Conservation (phyloP, 2,888 invertebrate genomes). For the Horisme vitalbata region DNA sequence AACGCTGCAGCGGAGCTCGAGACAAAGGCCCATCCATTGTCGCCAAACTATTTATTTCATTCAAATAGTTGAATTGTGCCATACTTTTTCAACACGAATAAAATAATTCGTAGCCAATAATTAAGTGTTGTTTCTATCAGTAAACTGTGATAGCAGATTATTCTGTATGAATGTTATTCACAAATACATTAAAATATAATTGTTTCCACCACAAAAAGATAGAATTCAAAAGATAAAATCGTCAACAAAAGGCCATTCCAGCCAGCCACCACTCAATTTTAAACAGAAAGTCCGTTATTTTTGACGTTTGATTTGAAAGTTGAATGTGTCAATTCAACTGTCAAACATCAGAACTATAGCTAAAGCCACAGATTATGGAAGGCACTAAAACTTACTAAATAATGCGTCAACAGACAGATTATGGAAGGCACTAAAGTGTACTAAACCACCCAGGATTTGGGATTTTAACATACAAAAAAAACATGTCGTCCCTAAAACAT, state of each 20-base stretch:
- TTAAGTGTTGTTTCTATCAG: neutral
- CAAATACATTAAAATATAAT: slow-evolving; percentile 1
- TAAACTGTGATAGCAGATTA: neutral
- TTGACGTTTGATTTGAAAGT: neutral
- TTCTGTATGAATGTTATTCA: neutral
- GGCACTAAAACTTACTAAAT: too few species aligned
- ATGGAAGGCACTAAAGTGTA: too few species aligned
- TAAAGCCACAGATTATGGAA: too few species aligned
- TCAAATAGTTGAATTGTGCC: slow-evolving; percentile 91
- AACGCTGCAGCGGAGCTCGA: slow-evolving; percentile 89
- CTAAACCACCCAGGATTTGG: too few species aligned
- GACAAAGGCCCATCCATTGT: slow-evolving; percentile 91
- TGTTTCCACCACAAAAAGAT: neutral
- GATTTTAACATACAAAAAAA: too few species aligned
- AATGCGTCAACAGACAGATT: too few species aligned
- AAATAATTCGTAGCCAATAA: neutral
- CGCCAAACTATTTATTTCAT: slow-evolving; percentile 90
- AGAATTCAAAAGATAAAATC: neutral
- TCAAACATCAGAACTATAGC: too few species aligned
- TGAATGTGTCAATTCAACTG: neutral
- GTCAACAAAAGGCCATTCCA: neutral
- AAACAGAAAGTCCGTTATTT: slow-evolving; percentile 8
- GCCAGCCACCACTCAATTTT: slow-evolving; percentile 1
- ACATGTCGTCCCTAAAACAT: too few species aligned
- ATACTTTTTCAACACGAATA: slow-evolving; percentile 61